Evolutionary conservation across 2,113 vertebrate species (phyloP).

Genomic region (Acrocephalus arundinaceus): DNA sequence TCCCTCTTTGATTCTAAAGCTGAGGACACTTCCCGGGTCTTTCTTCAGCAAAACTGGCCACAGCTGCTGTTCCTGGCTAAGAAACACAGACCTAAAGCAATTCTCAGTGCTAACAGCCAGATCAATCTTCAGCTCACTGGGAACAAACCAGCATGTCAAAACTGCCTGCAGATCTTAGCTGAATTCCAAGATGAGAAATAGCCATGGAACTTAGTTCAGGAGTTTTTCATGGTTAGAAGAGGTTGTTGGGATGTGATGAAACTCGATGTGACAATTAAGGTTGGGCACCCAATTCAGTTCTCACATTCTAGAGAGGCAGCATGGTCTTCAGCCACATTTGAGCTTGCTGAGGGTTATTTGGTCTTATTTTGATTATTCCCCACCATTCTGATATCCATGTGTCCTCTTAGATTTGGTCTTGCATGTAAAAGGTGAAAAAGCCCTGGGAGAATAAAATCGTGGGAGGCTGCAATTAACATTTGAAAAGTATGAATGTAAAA

Average conservation of each 20-base stretch:
- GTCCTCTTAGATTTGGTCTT: background rate
- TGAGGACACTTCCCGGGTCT: background rate
- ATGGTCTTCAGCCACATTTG: background rate
- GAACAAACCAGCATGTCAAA: background rate
- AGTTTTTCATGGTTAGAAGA: background rate
- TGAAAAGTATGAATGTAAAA: background rate
- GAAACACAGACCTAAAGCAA: background rate
- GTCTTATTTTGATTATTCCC: background rate
- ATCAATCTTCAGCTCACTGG: background rate
- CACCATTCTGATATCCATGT: background rate
- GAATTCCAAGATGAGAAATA: background rate
- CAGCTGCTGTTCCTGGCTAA: background rate
- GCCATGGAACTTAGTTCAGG: background rate
- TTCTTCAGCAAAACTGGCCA: background rate
- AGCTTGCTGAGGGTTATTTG: background rate
- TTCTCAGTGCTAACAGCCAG: background rate
- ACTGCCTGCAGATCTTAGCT: background rate
- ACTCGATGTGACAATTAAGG: background rate
- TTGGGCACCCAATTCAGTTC: background rate
- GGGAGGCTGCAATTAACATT: background rate
- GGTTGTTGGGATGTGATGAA: background rate
- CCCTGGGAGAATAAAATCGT: background rate
- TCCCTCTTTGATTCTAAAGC: background rate
- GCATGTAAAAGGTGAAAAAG: background rate
- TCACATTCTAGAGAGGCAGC: background rate